Conservation (phyloP, 2,797 vertebrate species). For the Crenuchus spilurus region DNA sequence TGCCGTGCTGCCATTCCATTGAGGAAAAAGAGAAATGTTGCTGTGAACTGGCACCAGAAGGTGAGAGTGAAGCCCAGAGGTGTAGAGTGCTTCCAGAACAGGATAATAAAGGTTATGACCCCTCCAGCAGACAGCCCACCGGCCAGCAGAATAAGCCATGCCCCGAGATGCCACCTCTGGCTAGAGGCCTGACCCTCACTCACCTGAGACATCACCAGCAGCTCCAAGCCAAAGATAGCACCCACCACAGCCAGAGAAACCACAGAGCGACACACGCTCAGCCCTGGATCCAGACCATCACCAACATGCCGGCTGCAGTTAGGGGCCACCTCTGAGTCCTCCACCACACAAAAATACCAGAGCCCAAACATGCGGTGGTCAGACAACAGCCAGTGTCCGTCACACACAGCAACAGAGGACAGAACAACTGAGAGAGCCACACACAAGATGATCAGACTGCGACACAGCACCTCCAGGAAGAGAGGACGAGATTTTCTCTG, state of each 20-base stretch:
- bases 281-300: slow-evolving; percentile 64
- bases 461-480: slow-evolving; percentile 77
- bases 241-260: slow-evolving; percentile 76
- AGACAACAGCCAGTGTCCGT: slow-evolving; percentile 80
- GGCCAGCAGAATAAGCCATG: slow-evolving; percentile 70
- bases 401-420: slow-evolving; percentile 79
- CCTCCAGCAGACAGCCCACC: slow-evolving; percentile 73
- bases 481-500: slow-evolving; percentile 55
- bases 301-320: slow-evolving; percentile 57
- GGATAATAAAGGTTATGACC: slow-evolving; percentile 73
- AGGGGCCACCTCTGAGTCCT: slow-evolving; percentile 5
- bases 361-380: slow-evolving; percentile 73
- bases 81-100: slow-evolving; percentile 68
- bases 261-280: slow-evolving; percentile 69
- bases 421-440: slow-evolving; percentile 74
- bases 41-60: slow-evolving; percentile 81
- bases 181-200: slow-evolving; percentile 70
- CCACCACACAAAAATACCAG: slow-evolving; percentile 77
- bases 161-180: slow-evolving; percentile 77
- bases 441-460: slow-evolving; percentile 77
- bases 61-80: slow-evolving; percentile 75
- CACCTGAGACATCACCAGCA: slow-evolving; percentile 83
- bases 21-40: slow-evolving; percentile 83
- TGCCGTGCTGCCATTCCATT: slow-evolving; percentile 79
- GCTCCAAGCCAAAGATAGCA: slow-evolving; percentile 83